Evolutionary conservation across 1,140 invertebrate species (phyloP), one percentile per base, ranked within the genome.

Genomic region (Eupeodes corollae): DNA sequence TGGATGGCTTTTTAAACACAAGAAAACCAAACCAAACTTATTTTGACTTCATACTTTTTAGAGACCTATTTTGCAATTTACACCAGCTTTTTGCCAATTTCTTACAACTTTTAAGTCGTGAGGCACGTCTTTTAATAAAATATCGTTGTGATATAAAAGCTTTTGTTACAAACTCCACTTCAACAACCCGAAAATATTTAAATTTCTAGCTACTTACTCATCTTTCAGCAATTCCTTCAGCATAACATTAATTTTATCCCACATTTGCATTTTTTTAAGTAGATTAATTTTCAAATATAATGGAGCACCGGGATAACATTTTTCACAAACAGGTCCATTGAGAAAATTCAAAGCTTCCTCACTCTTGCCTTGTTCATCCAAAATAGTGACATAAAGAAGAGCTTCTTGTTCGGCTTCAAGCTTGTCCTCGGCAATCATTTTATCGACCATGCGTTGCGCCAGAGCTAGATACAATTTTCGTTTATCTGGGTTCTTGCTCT

Each of bases 361-460:
- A 70, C 79, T 84, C 65, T 93, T 94, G 34, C 78, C 78, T 68
- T 86, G 85, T 46, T 88, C 73, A 59, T 93, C 85, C 37, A 97
- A 70, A 47, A 97, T 88, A 74, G 93, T 87, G 32, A 96, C 72
- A 70, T 94, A 96, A 15, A 96, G 71, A 43, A 89, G 80, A 1
- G 92, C 84, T 72, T 97, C 92, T 70, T 91, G 89, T 66, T 96
- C 92, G 0, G 88, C 87, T 67, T 95, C 88, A 53, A 95, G 78
- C 74, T 91, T 92, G 47, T 83, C 83, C 53, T 95, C 89, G 15
- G 82, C 77, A 41, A 93, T 82, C 62, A 92, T 82, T 68, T 95
- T 97, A 56, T 88, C 77, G 44, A 85, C 79, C 83, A 86, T 86
- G 61, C 82, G 72, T 60, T 86, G 88, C n/a, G 92, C 92, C 42